Evolutionary conservation across 2,888 invertebrate species (phyloP), one percentile per base, ranked within the genome.

Genomic region (Plagodis dolabraria): DNA sequence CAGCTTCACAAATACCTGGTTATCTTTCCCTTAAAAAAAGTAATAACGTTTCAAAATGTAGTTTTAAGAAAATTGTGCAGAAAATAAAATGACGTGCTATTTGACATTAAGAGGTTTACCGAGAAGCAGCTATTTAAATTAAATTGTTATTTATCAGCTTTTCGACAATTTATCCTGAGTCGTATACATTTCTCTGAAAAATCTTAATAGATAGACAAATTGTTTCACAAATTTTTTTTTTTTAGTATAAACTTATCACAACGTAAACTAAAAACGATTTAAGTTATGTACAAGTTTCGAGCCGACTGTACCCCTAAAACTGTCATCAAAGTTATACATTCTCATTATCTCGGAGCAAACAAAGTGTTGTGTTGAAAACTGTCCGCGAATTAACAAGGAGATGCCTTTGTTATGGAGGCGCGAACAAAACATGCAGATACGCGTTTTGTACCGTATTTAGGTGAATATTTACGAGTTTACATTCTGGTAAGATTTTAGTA

Each of bases 291-390:
- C 45, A 46, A 35, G 11, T 22, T 38, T 33, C 33, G 46, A 10
- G 49, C 49, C 45, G 50, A 53, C 61, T 69, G 45, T 22, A 11
- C 33, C 38, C 48, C 40, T 71, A 68, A 68, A 71, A n/a, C 74
- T 76, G 76, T 82, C 80, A 70, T 67, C 80, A 59, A 56, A 44
- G 59, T 57, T 72, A 76, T 81, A 72, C 63, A 76, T 82, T 77
- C 75, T 82, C 80, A 80, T 82, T 82, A 81, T 64, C 56, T 52
- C 42, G 46, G 42, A 11, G 53, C 55, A 68, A 73, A 68, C 67
- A 63, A 63, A 69, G 68, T 58, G 63, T 45, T 51, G 63, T 48
- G 68, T 40, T 63, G 67, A 65, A 65, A 57, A 44, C 60, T 56
- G 63, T 63, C 60, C 63, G 58, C 63, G 67, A 64, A 66, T 68